Evolutionary conservation across 1,140 invertebrate genomes (phyloP).

Genomic region (Tetranychus cinnabarinus): DNA sequence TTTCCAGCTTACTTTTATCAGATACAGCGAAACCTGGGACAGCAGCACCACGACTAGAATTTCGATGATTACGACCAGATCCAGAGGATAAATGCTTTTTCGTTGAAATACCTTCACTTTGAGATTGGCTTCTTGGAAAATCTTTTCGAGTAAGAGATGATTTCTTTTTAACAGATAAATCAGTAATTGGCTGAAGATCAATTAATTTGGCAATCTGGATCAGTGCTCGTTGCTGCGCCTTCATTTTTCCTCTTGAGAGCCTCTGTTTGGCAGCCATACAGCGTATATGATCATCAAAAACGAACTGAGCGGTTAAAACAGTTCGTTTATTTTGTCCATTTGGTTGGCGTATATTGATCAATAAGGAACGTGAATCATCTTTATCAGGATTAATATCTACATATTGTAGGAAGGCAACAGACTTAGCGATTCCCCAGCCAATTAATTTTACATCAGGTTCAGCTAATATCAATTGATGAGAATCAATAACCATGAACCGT

Average conservation of each 20-base stretch:
- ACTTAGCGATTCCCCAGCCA: conserved; percentile 89
- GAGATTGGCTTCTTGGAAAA: not conserved
- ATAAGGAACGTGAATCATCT: conserved; percentile 81
- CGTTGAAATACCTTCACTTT: not conserved
- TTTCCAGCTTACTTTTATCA: not conserved
- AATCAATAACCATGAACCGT: conserved; percentile 81
- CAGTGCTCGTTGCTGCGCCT: conserved; percentile 86
- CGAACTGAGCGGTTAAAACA: conserved; percentile 66
- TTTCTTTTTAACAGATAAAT: not conserved
- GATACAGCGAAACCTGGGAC: conserved; percentile 6
- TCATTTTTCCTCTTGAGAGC: conserved; percentile 58
- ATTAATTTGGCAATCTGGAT: conserved; percentile 72
- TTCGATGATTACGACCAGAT: not conserved
- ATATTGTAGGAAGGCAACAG: conserved; percentile 44
- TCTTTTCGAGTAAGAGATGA: not conserved
- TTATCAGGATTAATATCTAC: conserved; percentile 61
- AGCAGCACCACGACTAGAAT: not conserved
- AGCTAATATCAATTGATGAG: conserved; percentile 78
- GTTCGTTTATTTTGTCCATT: conserved; percentile 23
- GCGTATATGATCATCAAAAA: conserved; percentile 95
- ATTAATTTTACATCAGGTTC: conserved; percentile 76
- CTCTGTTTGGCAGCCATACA: conserved; percentile 39
- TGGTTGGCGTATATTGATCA: conserved; percentile 69
- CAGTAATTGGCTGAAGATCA: conserved; percentile 32
- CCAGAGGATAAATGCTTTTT: not conserved